Evolutionary conservation across 2,888 invertebrate genomes (phyloP).

Genomic region (Caenorhabditis sp.): DNA sequence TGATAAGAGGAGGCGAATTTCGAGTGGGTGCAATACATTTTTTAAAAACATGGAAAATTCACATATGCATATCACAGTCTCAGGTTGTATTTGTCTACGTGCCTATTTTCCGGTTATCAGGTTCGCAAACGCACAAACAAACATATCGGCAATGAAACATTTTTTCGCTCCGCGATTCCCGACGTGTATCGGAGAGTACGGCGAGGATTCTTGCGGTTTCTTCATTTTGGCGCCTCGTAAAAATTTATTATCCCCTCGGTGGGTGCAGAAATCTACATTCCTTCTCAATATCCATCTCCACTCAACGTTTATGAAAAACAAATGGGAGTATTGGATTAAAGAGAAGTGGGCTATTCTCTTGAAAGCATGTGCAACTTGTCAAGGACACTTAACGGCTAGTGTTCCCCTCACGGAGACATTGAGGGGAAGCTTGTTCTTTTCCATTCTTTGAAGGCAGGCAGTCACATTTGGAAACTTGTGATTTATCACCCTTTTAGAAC

Average conservation of each 20-base stretch:
- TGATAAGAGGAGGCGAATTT: slow-evolving; percentile 11
- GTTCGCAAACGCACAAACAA: slow-evolving; percentile 55
- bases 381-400: slow-evolving; percentile 57
- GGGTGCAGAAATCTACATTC: slow-evolving; percentile 44
- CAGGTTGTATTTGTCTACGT: slow-evolving; percentile 24
- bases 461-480: slow-evolving; percentile 40
- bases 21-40: not conserved
- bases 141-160: slow-evolving; percentile 42
- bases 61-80: slow-evolving; percentile 40
- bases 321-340: slow-evolving; percentile 2
- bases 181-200: slow-evolving; percentile 5
- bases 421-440: slow-evolving; percentile 43
- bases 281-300: slow-evolving; percentile 36
- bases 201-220: slow-evolving; percentile 37
- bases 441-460: slow-evolving; percentile 5
- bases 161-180: slow-evolving; percentile 21
- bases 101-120: slow-evolving; percentile 44
- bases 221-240: slow-evolving; percentile 43
- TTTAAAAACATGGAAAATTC: slow-evolving; percentile 46
- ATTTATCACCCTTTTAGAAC: slow-evolving; percentile 55
- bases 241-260: slow-evolving; percentile 55
- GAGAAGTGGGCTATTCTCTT: slow-evolving; percentile 17
- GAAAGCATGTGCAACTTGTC: slow-evolving; percentile 59
- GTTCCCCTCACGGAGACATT: slow-evolving; percentile 25
- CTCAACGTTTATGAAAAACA: slow-evolving; percentile 51